Evolutionary conservation across 2,888 invertebrate genomes (phyloP).

Genomic region (Dugesia japonica): DNA sequence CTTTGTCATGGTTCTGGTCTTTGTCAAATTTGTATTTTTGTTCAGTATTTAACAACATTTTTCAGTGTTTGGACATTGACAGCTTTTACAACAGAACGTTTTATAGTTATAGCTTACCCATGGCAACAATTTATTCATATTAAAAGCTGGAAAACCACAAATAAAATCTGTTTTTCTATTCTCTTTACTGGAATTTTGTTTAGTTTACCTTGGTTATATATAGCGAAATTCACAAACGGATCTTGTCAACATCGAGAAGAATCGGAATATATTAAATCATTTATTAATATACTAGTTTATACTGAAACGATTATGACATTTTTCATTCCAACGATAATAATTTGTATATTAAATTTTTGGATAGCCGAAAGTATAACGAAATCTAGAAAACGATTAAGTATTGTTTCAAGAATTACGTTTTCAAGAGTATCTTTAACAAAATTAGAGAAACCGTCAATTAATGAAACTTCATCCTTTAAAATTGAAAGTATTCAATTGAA

Average conservation of each 20-base stretch:
- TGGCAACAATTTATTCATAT: slow-evolving; percentile 20
- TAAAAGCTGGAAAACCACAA: slow-evolving; percentile 3
- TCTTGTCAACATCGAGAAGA: not conserved
- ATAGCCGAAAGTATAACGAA: slow-evolving; percentile 8
- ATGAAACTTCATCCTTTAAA: not conserved
- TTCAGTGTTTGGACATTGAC: slow-evolving; percentile 26
- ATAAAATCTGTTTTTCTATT: not conserved
- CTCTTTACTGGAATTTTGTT: not conserved
- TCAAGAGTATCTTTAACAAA: not conserved
- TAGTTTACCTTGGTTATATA: slow-evolving; percentile 26
- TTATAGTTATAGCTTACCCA: slow-evolving; percentile 24
- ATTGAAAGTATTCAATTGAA: not conserved
- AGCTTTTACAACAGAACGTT: slow-evolving; percentile 25
- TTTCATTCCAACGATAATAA: not conserved
- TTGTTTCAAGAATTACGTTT: not conserved
- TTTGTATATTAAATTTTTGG: slow-evolving; percentile 26
- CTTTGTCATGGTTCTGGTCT: not conserved
- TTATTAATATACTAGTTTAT: not conserved
- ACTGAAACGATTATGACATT: slow-evolving; percentile 5
- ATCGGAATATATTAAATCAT: not conserved
- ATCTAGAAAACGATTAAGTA: not conserved
- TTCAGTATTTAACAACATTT: slow-evolving; percentile 24
- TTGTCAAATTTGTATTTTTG: slow-evolving; percentile 26
- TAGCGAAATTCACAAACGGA: not conserved
- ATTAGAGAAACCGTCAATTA: not conserved